Base-by-base conservation (phyloP, 2,797 vertebrate genomes). In the Glyptemys insculpta region DNA sequence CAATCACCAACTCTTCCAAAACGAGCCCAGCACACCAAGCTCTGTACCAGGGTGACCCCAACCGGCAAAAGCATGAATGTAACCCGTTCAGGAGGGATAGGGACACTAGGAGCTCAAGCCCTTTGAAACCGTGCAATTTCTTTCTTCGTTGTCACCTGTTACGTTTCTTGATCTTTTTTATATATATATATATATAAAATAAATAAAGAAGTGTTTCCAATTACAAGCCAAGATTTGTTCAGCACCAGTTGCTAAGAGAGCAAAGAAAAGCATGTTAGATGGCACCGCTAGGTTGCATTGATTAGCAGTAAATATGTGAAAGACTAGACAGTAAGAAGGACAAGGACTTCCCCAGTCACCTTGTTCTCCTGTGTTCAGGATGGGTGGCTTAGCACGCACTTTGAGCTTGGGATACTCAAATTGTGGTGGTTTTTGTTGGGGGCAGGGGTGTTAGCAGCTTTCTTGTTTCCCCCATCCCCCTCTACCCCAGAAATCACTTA, bases 301-400 rank as follows among this genome's bases (percentile, higher is more conserved):
- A 95, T 96, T 96, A 96, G 97, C 97, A 86, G 94, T 87, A 95
- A 97, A 92, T 93, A 96, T 97, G 87, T 97, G 94, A 97, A 98
- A 96, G 94, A 94, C 4, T 79, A 94, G 96, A 94, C 62, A 25
- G 85, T 87, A 83, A 88, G 86, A 86, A 88, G 89, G 81, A 86
- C 68, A 84, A 87, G 57, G 79, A 90, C 90, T 92, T 91, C n/a
- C 4, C 50, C 4, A 0, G n/a, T 62, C 19, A 1, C 76, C 2
- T 79, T 8, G 47, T 6, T 37, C n/a, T n/a, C 10, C 79, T 82
- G 59, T 57, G 3, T 49, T 74, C 68, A 19, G 93, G 72, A 34
- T 86, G 49, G 79, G 80, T 85, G 78, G 86, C 88, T 86, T 53
- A 6, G 0, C 9, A 10, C 4, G 6, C 74, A 29, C 74, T 18